Conservation (phyloP, 1,140 invertebrate species). For the Drosophila nannoptera region DNA sequence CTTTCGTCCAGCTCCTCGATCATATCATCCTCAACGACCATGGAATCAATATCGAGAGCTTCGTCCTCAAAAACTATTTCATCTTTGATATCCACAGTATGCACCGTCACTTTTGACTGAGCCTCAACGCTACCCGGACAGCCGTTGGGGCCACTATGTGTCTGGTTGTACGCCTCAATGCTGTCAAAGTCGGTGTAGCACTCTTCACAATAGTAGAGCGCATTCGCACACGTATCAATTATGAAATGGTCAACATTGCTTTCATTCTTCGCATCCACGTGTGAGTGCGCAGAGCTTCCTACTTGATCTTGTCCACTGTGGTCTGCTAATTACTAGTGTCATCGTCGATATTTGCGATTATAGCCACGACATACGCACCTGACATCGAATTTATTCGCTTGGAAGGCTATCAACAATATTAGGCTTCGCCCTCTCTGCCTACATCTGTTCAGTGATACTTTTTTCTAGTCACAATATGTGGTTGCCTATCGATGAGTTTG, state of each 20-base stretch:
- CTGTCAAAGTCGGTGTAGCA: conserved; percentile 45
- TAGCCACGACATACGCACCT: conserved; percentile 13
- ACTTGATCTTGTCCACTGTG: conserved; percentile 2
- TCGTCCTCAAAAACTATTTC: conserved; percentile 24
- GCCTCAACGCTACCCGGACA: conserved; percentile 9
- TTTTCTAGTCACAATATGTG: conserved; percentile 7
- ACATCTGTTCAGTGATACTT: conserved; percentile 19
- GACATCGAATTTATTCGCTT: conserved; percentile 49
- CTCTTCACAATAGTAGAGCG: conserved; percentile 48
- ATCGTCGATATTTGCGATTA: neutral
- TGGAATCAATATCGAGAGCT: conserved; percentile 11
- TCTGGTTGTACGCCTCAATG: conserved; percentile 34
- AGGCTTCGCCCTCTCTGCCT: neutral
- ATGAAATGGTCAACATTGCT: conserved; percentile 17
- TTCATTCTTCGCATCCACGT: conserved; percentile 46
- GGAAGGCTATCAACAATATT: conserved; percentile 9
- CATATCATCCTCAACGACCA: conserved; percentile 25
- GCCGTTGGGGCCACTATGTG: conserved; percentile 24
- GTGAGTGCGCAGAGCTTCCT: conserved; percentile 3
- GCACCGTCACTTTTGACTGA: conserved; percentile 8
- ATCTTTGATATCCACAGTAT: conserved; percentile 17
- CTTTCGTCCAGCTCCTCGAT: conserved; percentile 44
- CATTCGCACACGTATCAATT: conserved; percentile 17
- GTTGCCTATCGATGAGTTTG: neutral
- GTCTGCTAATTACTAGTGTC: conserved; percentile 5